phyloP scores from a whole-genome alignment of 1,140 invertebrate species.

The Micrasema minimum region DNA sequence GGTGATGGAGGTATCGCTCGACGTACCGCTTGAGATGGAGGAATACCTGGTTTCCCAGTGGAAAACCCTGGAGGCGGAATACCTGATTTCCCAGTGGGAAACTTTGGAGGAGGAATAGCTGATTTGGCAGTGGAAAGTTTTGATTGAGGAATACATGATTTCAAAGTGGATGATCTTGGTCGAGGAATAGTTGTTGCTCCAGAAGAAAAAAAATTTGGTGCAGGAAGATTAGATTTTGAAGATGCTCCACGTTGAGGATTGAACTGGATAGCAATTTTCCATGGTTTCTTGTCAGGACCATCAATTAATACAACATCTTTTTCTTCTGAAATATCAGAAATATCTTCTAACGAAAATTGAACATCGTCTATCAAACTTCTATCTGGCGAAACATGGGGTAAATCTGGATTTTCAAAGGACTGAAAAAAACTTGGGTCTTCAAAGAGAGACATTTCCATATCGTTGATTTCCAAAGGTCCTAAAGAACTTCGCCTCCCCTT shows the following conservation, averaged over 20 bases:
- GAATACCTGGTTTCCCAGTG: neutral
- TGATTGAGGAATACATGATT: no score
- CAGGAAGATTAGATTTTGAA: neutral
- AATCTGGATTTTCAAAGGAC: neutral
- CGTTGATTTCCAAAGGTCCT: neutral
- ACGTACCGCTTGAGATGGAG: neutral
- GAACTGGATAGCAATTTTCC: constrained; percentile 25
- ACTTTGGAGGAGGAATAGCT: no score
- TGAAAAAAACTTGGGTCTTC: constrained; percentile 6
- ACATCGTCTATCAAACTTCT: constrained; percentile 23
- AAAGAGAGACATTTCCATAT: constrained; percentile 2
- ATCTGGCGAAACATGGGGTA: neutral
- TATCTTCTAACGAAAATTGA: constrained; percentile 20
- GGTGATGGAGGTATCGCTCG: neutral
- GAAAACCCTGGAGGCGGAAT: no score
- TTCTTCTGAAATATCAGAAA: neutral
- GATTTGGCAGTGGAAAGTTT: no score
- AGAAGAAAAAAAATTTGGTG: no score
- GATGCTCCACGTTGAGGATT: constrained; percentile 1
- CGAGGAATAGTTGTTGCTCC: no score
- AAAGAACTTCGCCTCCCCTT: neutral
- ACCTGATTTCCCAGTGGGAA: no score
- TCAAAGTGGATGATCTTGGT: no score
- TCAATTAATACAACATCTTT: constrained; percentile 4
- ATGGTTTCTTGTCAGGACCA: constrained; percentile 20